Evolutionary conservation across 2,113 vertebrate genomes (phyloP).

Genomic region (Lichenostomus cassidix): DNA sequence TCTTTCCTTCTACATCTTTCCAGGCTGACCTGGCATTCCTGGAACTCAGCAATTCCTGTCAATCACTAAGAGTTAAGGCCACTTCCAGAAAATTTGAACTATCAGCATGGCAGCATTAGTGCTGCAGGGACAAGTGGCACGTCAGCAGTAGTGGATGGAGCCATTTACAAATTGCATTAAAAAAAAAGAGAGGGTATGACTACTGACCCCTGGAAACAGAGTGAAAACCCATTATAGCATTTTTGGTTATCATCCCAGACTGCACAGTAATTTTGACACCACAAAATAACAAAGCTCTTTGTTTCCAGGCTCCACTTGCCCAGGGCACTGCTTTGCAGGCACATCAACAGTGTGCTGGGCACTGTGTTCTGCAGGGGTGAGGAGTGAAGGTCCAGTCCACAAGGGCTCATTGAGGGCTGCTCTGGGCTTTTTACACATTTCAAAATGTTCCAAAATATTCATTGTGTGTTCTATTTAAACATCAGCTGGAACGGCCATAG

Average conservation of each 20-base stretch:
- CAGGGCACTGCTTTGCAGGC: neutral
- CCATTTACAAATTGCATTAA: constrained; percentile 52
- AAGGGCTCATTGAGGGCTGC: neutral
- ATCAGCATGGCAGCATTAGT: constrained; percentile 32
- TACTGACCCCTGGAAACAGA: constrained; percentile 3
- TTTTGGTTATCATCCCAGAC: constrained; percentile 30
- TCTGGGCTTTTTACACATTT: neutral
- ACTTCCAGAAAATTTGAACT: constrained; percentile 37
- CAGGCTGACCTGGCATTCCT: neutral
- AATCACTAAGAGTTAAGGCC: constrained; percentile 26
- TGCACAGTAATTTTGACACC: neutral
- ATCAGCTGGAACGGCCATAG: neutral
- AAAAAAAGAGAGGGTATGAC: neutral
- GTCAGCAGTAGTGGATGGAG: constrained; percentile 12
- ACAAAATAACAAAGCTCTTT: neutral
- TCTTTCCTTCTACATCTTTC: neutral
- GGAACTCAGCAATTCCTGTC: constrained; percentile 17
- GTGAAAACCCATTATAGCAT: neutral
- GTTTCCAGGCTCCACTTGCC: neutral
- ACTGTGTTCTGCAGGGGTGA: neutral
- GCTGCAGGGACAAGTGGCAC: constrained; percentile 17
- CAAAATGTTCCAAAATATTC: neutral
- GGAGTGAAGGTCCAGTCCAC: neutral
- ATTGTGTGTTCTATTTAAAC: neutral
- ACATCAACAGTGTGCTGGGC: neutral